Evolutionary conservation across 35 echinoderm and acorn worm genomes (phyloP).

Genomic region (Hemicentrotus pulcherrimus): DNA sequence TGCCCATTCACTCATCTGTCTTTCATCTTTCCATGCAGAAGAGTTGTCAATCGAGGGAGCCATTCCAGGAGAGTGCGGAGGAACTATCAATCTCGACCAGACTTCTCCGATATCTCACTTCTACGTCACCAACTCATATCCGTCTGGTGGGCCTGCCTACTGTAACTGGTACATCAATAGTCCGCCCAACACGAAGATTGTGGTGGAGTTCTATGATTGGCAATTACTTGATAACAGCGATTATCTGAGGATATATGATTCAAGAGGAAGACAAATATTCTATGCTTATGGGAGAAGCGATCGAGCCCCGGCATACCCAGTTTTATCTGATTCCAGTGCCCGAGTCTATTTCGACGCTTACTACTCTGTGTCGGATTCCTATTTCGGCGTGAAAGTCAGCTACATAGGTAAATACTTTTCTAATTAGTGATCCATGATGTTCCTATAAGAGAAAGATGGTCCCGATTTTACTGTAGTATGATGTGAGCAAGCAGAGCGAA

Average conservation of each 20-base stretch:
- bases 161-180: constrained; percentile 23
- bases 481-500: too few relatives aligned
- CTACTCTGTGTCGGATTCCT: background rate
- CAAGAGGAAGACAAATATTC: background rate
- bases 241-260: background rate
- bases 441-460: too few relatives aligned
- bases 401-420: background rate
- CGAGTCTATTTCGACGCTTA: background rate
- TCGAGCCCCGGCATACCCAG: background rate
- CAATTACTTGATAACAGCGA: background rate
- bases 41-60: background rate
- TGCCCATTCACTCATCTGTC: background rate
- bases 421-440: background rate
- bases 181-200: background rate
- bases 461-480: too few relatives aligned
- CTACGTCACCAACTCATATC: background rate
- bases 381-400: background rate
- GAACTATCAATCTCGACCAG: constrained; percentile 6
- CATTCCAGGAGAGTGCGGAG: constrained; percentile 3
- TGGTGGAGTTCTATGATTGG: background rate
- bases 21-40: background rate
- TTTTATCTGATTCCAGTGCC: background rate
- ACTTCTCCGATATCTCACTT: background rate
- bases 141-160: background rate
- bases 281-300: background rate